A percentile compares a stretch with the other conserved stretches of the same genome.
Conservation (phyloP, 2,888 invertebrate species). For the Tenthredo scrophulariae region DNA sequence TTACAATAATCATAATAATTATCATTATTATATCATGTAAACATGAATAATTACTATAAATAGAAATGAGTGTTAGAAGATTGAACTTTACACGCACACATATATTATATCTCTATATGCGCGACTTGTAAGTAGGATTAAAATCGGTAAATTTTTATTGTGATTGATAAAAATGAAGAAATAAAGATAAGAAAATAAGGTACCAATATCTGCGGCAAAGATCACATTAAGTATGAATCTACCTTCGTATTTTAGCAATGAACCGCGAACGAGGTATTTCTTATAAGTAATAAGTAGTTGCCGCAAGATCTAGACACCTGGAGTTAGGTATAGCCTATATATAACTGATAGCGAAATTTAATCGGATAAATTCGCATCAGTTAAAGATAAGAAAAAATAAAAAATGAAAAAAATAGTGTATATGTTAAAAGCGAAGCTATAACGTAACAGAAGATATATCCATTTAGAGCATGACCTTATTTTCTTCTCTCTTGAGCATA, state of each 20-base stretch:
- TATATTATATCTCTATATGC: not conserved
- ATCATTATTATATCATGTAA: not conserved
- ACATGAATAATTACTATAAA: constrained; percentile 36
- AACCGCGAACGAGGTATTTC: no score
- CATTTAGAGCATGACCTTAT: constrained; percentile 30
- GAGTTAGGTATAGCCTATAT: not conserved
- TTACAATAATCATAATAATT: not conserved
- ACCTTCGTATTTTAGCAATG: not conserved
- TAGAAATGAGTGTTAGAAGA: not conserved
- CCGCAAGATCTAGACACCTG: not conserved
- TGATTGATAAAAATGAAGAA: not conserved
- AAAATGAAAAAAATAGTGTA: not conserved
- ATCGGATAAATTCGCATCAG: not conserved
- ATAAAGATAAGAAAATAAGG: not conserved
- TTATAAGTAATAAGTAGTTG: not conserved
- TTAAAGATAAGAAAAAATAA: not conserved
- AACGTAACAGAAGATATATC: constrained; percentile 2
- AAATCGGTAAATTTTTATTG: not conserved
- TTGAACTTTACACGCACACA: not conserved
- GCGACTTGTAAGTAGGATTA: not conserved
- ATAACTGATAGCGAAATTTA: not conserved
- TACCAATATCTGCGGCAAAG: no score
- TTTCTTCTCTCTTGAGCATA: constrained; percentile 1
- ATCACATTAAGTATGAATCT: no score
- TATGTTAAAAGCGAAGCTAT: not conserved